Base-by-base conservation (phyloP, 2,888 invertebrate species). In the Baccha elongata region DNA sequence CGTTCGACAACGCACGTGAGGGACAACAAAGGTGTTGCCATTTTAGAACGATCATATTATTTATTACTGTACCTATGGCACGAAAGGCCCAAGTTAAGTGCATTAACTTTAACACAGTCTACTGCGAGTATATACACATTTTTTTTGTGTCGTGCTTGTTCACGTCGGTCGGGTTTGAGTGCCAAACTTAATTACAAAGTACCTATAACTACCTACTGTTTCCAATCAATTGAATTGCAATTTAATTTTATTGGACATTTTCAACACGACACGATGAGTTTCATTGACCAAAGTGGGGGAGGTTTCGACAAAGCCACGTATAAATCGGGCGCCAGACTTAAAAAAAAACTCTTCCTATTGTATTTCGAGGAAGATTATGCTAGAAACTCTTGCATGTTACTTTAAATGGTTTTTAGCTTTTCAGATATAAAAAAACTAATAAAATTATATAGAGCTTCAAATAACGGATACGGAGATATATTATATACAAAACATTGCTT, bases 241-340 rank as follows among this genome's bases (percentile, higher is more conserved):
- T 78, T 78, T 72, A 83, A 78, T 72, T 78, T 83, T 78, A 83
- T 68, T 72, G 68, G 64, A 83, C 62, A 37, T 68, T 42, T 79
- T 60, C 13, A 21, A 32, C 40, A 65, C 58, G n/a, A 11, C 3
- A 10, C n/a, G 7, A 11, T 48, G 21, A 10, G 6, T 10, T 8
- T 17, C 6, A 1, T 4, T 0, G 8, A 13, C 29, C 29, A 1
- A 26, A 21, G 29, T 29, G 10, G 1, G 1, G 2, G 3, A 10
- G 7, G 13, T 32, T 55, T 58, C 37, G 60, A 37, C 48, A 65
- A 78, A 11, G 35, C 23, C 42, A 53, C 2, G 11, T 29, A 29
- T 19, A 42, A 32, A 29, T 60, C 50, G 4, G 35, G 7, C 17
- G 17, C 15, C 72, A 52, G 26, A 10, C 35, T n/a, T n/a, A n/a